Percentiles rank a stretch among this genome's conserved stretches.
Conservation (phyloP, 2,797 vertebrate species). For the Squalus acanthias region DNA sequence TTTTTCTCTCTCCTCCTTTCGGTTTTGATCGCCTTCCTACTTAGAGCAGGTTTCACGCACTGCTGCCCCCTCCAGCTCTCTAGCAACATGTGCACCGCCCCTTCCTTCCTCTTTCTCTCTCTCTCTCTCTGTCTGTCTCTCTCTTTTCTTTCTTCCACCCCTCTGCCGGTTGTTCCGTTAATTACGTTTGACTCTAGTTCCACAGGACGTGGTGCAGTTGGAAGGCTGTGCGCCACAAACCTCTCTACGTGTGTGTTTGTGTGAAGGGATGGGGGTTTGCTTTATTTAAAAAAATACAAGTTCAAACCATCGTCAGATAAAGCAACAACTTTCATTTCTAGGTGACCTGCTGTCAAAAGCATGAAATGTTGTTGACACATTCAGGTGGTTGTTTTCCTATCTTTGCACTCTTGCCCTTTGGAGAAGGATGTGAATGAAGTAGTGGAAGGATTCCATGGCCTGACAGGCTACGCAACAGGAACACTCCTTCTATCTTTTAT, state of each 20-base stretch:
- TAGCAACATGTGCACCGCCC: slow-evolving; percentile 23
- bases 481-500: neutral
- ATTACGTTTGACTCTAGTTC: neutral
- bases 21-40: slow-evolving; percentile 7
- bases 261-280: neutral
- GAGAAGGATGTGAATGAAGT: neutral
- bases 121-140: neutral
- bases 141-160: neutral
- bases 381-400: neutral
- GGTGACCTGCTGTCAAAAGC: neutral
- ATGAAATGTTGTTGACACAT: neutral
- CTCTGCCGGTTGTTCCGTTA: neutral
- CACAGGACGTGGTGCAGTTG: neutral
- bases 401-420: neutral
- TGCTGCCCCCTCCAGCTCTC: slow-evolving; percentile 31
- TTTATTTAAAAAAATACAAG: neutral
- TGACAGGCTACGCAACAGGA: neutral
- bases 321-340: neutral
- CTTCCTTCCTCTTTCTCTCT: neutral
- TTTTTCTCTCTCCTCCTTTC: neutral
- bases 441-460: neutral
- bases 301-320: neutral
- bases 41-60: neutral
- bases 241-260: neutral
- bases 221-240: neutral